Evolutionary conservation across 2,888 invertebrate genomes (phyloP).

Genomic region (Pristionchus maxplancki): DNA sequence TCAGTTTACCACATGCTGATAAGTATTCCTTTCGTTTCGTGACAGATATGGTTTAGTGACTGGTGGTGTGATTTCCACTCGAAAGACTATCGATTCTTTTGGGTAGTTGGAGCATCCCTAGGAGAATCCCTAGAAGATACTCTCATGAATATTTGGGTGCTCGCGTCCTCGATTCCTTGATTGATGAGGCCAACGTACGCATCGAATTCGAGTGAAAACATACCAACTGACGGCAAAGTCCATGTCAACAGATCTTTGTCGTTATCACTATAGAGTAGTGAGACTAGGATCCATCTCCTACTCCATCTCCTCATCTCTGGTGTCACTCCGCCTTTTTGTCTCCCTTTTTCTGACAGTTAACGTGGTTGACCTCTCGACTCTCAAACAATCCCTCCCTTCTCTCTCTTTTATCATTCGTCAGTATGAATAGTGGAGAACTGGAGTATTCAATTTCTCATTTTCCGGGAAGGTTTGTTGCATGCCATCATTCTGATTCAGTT

Average conservation of each 20-base stretch:
- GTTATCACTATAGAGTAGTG: neutral
- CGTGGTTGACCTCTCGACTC: constrained; percentile 14
- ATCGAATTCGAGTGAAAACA: neutral
- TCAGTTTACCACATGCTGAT: neutral
- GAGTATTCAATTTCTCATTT: constrained; percentile 44
- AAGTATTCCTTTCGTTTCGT: neutral
- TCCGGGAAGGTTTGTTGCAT: constrained; percentile 45
- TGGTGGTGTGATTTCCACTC: neutral
- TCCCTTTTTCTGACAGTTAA: neutral
- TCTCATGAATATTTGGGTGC: neutral
- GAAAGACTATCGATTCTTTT: neutral
- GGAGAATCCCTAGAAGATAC: neutral
- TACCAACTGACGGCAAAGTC: constrained; percentile 16
- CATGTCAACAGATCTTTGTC: neutral
- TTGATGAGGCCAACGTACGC: neutral
- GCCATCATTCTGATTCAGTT: neutral
- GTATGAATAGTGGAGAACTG: constrained; percentile 44
- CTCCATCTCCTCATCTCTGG: constrained; percentile 10
- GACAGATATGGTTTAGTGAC: neutral
- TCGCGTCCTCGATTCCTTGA: neutral
- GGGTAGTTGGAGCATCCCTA: neutral
- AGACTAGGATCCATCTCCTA: neutral
- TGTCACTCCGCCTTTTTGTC: constrained; percentile 14
- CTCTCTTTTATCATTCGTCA: constrained; percentile 10
- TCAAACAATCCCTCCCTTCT: constrained; percentile 5